Evolutionary conservation across 1,140 invertebrate species (phyloP).

Genomic region (Oscheius sp.): DNA sequence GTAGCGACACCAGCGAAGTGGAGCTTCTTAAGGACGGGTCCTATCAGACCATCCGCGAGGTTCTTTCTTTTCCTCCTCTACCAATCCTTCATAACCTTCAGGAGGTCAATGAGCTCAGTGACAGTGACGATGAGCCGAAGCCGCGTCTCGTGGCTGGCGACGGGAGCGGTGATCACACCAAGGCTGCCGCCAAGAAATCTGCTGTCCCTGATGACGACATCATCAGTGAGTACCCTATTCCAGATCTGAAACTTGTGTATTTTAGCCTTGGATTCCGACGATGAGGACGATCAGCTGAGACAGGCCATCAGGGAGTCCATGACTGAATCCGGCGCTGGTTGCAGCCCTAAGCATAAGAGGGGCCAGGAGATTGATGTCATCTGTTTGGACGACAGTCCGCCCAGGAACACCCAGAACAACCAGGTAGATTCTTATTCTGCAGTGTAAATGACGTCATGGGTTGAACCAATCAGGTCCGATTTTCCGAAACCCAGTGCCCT

Average conservation of each 20-base stretch:
- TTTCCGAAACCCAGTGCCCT: too few species aligned
- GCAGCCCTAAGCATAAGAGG: neutral
- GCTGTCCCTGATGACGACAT: neutral
- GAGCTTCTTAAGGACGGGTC: slow-evolving; percentile 53
- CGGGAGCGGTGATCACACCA: neutral
- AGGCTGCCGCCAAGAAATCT: neutral
- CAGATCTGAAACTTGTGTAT: too few species aligned
- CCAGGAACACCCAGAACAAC: neutral
- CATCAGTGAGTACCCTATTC: neutral
- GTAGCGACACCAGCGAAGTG: slow-evolving; percentile 42
- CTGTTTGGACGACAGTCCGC: neutral
- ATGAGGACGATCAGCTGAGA: neutral
- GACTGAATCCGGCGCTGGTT: neutral
- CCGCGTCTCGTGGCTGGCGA: too few species aligned
- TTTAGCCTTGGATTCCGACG: neutral
- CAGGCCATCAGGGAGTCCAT: neutral
- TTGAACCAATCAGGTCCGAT: too few species aligned
- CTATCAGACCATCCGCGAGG: slow-evolving; percentile 42
- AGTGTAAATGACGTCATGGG: too few species aligned
- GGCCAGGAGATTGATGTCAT: neutral
- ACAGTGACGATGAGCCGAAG: slow-evolving; percentile 64
- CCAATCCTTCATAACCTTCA: neutral
- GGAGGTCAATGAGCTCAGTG: slow-evolving; percentile 61
- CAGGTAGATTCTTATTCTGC: too few species aligned
- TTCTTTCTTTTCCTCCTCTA: neutral